Percentiles rank a stretch among this genome's conserved stretches.
Evolutionary conservation across 2,113 vertebrate species (phyloP).

Genomic region (Nannobrachium achirus): DNA sequence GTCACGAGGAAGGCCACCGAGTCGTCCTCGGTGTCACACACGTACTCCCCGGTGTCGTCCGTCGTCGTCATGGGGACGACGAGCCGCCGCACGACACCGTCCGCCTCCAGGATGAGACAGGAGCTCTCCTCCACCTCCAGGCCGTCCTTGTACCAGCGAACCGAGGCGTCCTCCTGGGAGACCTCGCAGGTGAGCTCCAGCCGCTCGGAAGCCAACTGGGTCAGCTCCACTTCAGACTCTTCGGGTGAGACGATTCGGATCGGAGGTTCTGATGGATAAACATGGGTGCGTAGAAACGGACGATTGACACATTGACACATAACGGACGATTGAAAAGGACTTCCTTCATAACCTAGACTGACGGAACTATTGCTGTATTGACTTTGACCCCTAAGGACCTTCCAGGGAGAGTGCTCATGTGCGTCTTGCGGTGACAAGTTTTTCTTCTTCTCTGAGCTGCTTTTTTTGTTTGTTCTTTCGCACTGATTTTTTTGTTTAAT

Average conservation of each 20-base stretch:
- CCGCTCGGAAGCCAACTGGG: slow-evolving; percentile 69
- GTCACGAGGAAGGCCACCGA: slow-evolving; percentile 84
- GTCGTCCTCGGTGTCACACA: slow-evolving; percentile 85
- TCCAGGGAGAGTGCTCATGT: too few species aligned
- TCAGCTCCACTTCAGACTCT: slow-evolving; percentile 66
- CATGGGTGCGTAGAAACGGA: too few species aligned
- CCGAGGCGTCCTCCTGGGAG: slow-evolving; percentile 66
- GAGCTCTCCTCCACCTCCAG: slow-evolving; percentile 80
- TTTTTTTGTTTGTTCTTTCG: too few species aligned
- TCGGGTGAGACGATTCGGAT: slow-evolving; percentile 82
- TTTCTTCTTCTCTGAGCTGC: too few species aligned
- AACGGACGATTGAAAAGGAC: too few species aligned
- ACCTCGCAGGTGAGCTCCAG: slow-evolving; percentile 87
- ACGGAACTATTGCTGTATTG: too few species aligned
- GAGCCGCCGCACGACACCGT: slow-evolving; percentile 75
- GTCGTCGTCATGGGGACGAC: slow-evolving; percentile 76
- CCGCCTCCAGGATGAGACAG: slow-evolving; percentile 76
- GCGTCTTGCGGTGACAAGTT: too few species aligned
- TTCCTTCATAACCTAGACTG: too few species aligned
- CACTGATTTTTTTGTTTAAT: too few species aligned
- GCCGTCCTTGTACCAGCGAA: slow-evolving; percentile 87
- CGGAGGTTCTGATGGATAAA: slow-evolving; percentile 76
- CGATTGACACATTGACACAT: too few species aligned
- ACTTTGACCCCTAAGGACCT: too few species aligned
- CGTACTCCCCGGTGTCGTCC: slow-evolving; percentile 83